Evolutionary conservation across 2,113 vertebrate species (phyloP), one percentile per base, ranked within the genome.

Genomic region (Dromas ardeola): DNA sequence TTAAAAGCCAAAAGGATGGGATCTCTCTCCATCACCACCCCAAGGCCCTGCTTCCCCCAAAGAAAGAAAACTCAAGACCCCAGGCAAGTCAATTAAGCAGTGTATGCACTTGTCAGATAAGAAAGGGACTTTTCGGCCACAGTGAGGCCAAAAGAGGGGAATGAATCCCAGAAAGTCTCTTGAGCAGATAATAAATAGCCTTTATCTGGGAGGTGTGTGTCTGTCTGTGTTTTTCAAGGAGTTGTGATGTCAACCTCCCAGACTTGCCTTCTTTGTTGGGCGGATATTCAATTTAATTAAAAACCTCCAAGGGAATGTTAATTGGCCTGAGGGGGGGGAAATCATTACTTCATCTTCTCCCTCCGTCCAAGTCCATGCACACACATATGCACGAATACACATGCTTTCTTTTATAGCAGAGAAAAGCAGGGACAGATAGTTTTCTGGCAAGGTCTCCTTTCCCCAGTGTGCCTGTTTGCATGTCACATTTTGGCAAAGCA

Each of bases 1-100:
- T 81, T 86, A 80, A 86, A 93, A 91, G 93, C 92, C 90, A 97
- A 94, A 97, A 92, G 94, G 91, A 94, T 15, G 7, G 94, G 63
- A 58, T 90, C 42, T 91, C 43, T 86, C 73, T 49, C 91, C 93
- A 82, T 96, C 85, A 85, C 81, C 49, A 94, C 74, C 83, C 86
- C 16, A 14, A 85, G 90, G 76, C 94, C 84, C 30, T 66, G 49
- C 88, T 88, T 94, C 53, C 45, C 69, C 89, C 65, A 94, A 91
- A 95, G 96, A 95, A 92, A 94, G 90, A 96, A 95, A 96, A 77
- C 40, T 29, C 78, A 91, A 66, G 88, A 96, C 91, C 94, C 90
- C 90, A 77, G 95, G 96, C 96, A 91, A 96, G 93, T 96, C 91
- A 97, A 96, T 97, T 97, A 96, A 87, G 94, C 61, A 90, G 97